These are phyloP conservation scores for Hormiphora californensis DNA, from an alignment of 37 sponge, comb jelly and placozoan genomes.

Conservation along the genomic window DNA sequence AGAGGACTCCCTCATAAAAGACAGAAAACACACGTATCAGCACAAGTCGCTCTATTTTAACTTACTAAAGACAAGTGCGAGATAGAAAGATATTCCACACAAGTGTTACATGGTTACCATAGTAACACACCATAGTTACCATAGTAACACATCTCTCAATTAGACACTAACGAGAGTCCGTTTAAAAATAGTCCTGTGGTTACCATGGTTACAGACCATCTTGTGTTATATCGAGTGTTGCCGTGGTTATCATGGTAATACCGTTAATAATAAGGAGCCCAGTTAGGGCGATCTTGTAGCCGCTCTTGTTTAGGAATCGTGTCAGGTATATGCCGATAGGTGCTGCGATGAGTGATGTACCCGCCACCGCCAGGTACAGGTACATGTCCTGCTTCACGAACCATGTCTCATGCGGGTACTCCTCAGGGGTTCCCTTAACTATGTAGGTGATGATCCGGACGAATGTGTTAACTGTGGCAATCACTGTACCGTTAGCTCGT, in stretches of 20 bases:
- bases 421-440: neutral
- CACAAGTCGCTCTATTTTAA: no score
- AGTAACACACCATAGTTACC: no score
- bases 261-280: slow-evolving; percentile 21
- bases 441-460: slow-evolving; percentile 29
- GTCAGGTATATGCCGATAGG: slow-evolving; percentile 19
- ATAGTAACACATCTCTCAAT: no score
- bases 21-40: no score
- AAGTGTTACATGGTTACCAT: no score
- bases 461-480: neutral
- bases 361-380: slow-evolving; percentile 5
- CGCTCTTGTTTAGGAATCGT: slow-evolving; percentile 7
- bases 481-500: slow-evolving; percentile 17
- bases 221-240: neutral
- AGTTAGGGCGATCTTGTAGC: slow-evolving; percentile 31
- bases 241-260: slow-evolving; percentile 19
- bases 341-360: neutral
- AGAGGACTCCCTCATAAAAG: no score
- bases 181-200: no score
- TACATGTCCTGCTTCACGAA: slow-evolving; percentile 28
- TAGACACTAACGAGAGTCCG: no score
- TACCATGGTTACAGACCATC: neutral
- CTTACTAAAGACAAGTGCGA: no score
- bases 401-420: slow-evolving; percentile 4
- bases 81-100: no score